These are phyloP conservation scores for Zaprionus ornatus DNA, from an alignment of 1,140 invertebrate genomes.

Conservation along the genomic window DNA sequence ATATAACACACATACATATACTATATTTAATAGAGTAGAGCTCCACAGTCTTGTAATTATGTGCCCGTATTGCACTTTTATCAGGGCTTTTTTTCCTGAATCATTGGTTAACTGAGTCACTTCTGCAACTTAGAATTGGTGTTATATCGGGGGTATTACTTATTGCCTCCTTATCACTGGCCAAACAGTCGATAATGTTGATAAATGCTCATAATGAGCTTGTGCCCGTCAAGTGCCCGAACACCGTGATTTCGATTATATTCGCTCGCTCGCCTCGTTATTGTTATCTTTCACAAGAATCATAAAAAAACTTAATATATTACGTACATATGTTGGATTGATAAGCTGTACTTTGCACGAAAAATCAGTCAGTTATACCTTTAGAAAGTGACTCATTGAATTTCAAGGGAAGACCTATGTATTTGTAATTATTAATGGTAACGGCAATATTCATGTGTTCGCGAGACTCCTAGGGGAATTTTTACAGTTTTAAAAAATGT, in stretches of 20 bases:
- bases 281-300: neutral
- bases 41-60: neutral
- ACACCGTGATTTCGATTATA: conserved; percentile 13
- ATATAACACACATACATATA: neutral
- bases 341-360: neutral
- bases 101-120: conserved; percentile 20
- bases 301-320: neutral
- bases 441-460: neutral
- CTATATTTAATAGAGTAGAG: too few relatives aligned
- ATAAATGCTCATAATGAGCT: conserved; percentile 23
- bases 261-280: neutral
- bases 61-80: neutral
- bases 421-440: neutral
- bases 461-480: neutral
- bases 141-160: neutral
- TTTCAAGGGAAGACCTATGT: neutral
- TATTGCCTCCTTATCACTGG: conserved; percentile 18
- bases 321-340: neutral
- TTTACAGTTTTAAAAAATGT: neutral
- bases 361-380: neutral
- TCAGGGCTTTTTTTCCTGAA: neutral
- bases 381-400: neutral
- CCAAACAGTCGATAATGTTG: conserved; percentile 10
- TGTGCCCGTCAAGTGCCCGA: neutral
- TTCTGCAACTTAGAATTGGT: neutral